Conservation (phyloP, 1,140 invertebrate species). For the Steinernema feltiae region DNA sequence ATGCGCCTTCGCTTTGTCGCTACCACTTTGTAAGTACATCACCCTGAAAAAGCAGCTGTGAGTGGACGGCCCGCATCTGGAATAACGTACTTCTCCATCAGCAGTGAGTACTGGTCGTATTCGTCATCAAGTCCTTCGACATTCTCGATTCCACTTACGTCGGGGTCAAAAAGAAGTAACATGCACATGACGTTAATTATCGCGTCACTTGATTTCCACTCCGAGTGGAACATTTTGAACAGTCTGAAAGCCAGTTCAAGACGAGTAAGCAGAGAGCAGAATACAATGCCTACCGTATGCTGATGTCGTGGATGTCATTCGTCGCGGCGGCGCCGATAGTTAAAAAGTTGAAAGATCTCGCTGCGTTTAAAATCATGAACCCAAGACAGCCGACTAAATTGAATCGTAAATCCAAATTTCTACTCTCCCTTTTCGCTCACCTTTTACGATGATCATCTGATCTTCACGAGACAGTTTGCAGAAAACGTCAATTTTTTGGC, state of each 20-base stretch:
- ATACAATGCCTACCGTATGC: not conserved
- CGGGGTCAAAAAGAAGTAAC: not conserved
- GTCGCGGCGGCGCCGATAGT: not conserved
- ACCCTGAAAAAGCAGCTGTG: not conserved
- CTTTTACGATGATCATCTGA: constrained; percentile 5
- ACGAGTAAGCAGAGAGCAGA: not conserved
- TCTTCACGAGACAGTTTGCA: not conserved
- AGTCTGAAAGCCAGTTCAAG: not conserved
- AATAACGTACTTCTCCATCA: not conserved
- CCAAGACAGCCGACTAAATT: not conserved
- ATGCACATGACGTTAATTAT: constrained; percentile 8
- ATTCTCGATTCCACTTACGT: constrained; percentile 9
- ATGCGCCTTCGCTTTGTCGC: not conserved
- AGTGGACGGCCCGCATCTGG: not conserved
- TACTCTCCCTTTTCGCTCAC: not conserved
- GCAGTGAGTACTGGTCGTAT: constrained; percentile 8
- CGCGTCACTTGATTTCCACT: not conserved
- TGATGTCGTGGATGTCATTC: constrained; percentile 8
- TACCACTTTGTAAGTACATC: not conserved
- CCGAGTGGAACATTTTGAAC: constrained; percentile 11
- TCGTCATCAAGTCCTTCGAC: constrained; percentile 3
- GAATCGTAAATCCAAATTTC: not conserved
- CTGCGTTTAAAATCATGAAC: not conserved
- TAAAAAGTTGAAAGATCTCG: not conserved
- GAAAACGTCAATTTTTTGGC: not conserved